Evolutionary conservation across 2,113 vertebrate genomes (phyloP).

Genomic region (Salvelinus sp.): DNA sequence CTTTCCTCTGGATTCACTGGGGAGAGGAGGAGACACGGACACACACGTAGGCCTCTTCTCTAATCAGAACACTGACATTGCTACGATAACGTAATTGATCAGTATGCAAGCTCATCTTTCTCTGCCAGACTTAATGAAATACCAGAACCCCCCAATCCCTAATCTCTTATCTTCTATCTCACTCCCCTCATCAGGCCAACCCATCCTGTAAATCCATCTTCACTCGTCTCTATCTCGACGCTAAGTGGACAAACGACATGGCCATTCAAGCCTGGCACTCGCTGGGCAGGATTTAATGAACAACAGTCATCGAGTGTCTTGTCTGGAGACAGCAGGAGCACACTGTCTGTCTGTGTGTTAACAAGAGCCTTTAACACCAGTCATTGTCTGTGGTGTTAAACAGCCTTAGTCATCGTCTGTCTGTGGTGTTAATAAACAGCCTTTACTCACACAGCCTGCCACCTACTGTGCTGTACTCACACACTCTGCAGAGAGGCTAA

Average conservation of each 20-base stretch:
- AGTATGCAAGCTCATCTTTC: background rate
- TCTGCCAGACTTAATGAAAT: background rate
- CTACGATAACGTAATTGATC: background rate
- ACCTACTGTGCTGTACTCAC: constrained; percentile 19
- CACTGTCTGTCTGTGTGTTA: background rate
- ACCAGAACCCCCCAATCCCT: background rate
- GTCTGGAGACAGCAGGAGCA: background rate
- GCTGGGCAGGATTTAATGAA: constrained; percentile 6
- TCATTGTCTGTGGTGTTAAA: too few species aligned
- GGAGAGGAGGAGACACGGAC: background rate
- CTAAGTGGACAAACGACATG: constrained; percentile 5
- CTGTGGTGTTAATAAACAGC: too few species aligned
- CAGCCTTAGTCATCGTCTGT: too few species aligned
- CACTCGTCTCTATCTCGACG: background rate
- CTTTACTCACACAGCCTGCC: too few species aligned
- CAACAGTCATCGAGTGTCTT: background rate
- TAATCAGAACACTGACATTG: background rate
- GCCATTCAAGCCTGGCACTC: constrained; percentile 10
- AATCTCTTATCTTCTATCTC: too few species aligned
- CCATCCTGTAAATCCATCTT: too few species aligned
- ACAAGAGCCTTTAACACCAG: too few species aligned
- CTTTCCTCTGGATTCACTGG: constrained; percentile 8
- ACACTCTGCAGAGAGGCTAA: constrained; percentile 56
- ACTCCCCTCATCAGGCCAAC: too few species aligned
- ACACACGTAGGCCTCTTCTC: background rate